Evolutionary conservation across 2,797 vertebrate species (phyloP).

Genomic region (Enteromius thamalakanensis): DNA sequence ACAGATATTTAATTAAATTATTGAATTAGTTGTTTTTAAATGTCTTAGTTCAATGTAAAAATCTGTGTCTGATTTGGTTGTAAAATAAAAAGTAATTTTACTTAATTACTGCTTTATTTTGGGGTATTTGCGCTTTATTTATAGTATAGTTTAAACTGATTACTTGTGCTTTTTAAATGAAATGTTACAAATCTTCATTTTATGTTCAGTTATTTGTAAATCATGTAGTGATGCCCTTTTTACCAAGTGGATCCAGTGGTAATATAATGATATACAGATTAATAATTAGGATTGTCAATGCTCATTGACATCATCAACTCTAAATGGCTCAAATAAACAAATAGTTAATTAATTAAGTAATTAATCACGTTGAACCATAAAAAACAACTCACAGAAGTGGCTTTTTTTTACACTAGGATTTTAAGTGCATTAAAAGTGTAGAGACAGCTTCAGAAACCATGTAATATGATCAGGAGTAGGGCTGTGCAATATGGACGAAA

Average conservation of each 20-base stretch:
- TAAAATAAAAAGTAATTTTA: background rate
- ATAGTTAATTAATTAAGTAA: too few relatives aligned
- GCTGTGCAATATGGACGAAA: too few relatives aligned
- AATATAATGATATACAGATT: background rate
- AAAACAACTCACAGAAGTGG: too few relatives aligned
- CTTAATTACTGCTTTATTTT: too few relatives aligned
- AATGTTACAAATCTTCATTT: background rate
- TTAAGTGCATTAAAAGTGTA: too few relatives aligned
- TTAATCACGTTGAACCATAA: too few relatives aligned
- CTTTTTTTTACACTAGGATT: too few relatives aligned
- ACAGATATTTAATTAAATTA: background rate
- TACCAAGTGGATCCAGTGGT: background rate
- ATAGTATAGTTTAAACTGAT: too few relatives aligned
- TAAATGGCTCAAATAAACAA: too few relatives aligned
- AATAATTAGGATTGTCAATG: background rate
- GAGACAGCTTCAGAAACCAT: too few relatives aligned
- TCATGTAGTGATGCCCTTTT: background rate
- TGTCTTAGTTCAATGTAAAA: background rate
- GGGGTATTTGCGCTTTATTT: background rate
- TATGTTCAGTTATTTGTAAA: background rate
- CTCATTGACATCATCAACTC: too few relatives aligned
- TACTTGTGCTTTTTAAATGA: background rate
- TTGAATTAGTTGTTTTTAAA: background rate
- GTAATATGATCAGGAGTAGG: too few relatives aligned
- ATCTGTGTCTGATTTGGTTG: background rate